phyloP scores from a whole-genome alignment of 2,888 invertebrate species.

The Liodrosophila aerea region DNA sequence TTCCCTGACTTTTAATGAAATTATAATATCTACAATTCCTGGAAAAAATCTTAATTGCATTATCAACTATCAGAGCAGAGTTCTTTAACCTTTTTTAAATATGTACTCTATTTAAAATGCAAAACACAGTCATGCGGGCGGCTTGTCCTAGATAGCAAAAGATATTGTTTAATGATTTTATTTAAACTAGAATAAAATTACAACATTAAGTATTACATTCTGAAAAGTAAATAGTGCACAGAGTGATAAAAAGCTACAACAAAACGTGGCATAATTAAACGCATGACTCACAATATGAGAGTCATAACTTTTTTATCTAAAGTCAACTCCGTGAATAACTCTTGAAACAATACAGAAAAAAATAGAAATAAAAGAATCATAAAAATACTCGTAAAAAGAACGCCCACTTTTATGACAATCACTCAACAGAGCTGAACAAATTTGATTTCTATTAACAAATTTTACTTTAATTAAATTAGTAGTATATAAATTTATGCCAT shows the following conservation, averaged over 20 bases:
- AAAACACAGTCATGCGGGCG: no score
- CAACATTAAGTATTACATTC: no score
- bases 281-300: neutral
- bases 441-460: neutral
- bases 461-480: neutral
- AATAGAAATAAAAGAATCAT: neutral
- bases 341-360: neutral
- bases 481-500: no score
- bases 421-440: neutral
- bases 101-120: neutral
- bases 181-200: neutral
- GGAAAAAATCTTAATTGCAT: no score
- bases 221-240: neutral
- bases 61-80: no score
- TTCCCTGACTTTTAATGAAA: no score
- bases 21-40: no score
- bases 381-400: conserved; percentile 1
- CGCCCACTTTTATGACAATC: neutral
- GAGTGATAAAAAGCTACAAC: neutral
- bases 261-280: conserved; percentile 34
- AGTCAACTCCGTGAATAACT: no score
- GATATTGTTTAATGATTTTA: neutral
- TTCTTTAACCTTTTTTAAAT: no score
- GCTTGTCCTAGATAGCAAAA: no score
- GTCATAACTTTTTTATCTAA: no score